phyloP scores from a whole-genome alignment of 2,113 vertebrate species.

The Phaetusa simplex region DNA sequence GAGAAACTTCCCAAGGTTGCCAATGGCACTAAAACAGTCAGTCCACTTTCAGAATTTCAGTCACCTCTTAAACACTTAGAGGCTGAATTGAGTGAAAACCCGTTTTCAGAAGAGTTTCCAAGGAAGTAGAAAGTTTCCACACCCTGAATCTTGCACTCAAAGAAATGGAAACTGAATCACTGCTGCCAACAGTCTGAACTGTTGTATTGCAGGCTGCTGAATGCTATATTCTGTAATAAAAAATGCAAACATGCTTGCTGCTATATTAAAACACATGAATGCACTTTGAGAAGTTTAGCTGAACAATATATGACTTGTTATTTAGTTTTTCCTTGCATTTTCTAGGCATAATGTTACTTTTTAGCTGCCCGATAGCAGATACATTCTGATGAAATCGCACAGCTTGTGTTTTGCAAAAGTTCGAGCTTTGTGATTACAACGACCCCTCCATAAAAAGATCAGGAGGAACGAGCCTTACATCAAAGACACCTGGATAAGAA shows the following conservation, averaged over 20 bases:
- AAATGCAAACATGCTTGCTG: slow-evolving; percentile 61
- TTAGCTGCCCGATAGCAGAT: not conserved
- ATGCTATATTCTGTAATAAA: slow-evolving; percentile 66
- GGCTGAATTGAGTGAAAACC: slow-evolving; percentile 81
- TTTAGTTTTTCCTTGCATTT: not conserved
- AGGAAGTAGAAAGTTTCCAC: slow-evolving; percentile 84
- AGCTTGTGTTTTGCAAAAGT: not conserved
- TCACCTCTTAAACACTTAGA: slow-evolving; percentile 86
- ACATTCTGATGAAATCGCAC: not conserved
- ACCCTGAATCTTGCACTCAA: slow-evolving; percentile 74
- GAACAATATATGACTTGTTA: not conserved
- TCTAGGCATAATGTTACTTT: not conserved
- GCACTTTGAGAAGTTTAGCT: slow-evolving; percentile 29
- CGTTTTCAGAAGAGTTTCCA: slow-evolving; percentile 82
- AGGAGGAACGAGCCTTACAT: not conserved
- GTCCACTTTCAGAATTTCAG: slow-evolving; percentile 80
- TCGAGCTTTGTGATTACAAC: not conserved
- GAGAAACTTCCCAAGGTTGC: slow-evolving; percentile 72
- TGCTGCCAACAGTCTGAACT: slow-evolving; percentile 75
- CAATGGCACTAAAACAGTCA: slow-evolving; percentile 70
- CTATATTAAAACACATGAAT: slow-evolving; percentile 63
- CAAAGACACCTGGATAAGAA: not conserved
- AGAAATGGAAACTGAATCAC: slow-evolving; percentile 74
- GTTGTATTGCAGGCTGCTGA: slow-evolving; percentile 66
- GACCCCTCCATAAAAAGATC: not conserved